These are phyloP conservation scores for Cephus rjabovi DNA, from an alignment of 2,888 invertebrate species.

Conservation along the genomic window DNA sequence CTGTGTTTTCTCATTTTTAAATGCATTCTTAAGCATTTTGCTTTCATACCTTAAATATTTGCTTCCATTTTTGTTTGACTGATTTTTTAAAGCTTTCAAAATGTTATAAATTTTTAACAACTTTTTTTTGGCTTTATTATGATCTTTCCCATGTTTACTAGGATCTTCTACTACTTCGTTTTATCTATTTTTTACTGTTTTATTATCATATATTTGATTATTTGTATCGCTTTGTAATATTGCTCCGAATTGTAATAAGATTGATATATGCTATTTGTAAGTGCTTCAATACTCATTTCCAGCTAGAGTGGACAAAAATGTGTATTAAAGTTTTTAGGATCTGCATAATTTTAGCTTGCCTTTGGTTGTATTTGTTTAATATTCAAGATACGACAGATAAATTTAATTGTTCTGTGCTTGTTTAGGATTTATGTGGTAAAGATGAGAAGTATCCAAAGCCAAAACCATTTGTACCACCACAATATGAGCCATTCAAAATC, in stretches of 20 bases:
- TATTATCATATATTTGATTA: not conserved
- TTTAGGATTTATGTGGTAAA: conserved; percentile 52
- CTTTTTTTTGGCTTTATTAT: not conserved
- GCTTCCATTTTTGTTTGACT: conserved; percentile 22
- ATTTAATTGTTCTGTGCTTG: not conserved
- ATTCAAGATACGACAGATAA: not conserved
- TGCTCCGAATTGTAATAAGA: not conserved
- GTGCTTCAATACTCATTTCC: not conserved
- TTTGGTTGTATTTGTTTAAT: not conserved
- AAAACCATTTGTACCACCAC: conserved; percentile 62
- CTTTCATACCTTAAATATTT: conserved; percentile 22
- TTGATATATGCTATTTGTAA: not conserved
- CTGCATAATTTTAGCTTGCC: not conserved
- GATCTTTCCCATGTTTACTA: not conserved
- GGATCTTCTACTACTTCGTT: not conserved
- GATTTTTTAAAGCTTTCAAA: not conserved
- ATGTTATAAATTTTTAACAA: not conserved
- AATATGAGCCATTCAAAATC: conserved; percentile 82
- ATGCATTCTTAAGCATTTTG: not conserved
- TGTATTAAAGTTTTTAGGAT: not conserved
- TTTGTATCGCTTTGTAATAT: not conserved
- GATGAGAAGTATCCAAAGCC: conserved; percentile 58
- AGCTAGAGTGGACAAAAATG: not conserved
- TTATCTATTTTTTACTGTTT: not conserved
- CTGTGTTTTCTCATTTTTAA: not conserved